Conservation (phyloP, 2,888 invertebrate species). For the Sympetrum striolatum region DNA sequence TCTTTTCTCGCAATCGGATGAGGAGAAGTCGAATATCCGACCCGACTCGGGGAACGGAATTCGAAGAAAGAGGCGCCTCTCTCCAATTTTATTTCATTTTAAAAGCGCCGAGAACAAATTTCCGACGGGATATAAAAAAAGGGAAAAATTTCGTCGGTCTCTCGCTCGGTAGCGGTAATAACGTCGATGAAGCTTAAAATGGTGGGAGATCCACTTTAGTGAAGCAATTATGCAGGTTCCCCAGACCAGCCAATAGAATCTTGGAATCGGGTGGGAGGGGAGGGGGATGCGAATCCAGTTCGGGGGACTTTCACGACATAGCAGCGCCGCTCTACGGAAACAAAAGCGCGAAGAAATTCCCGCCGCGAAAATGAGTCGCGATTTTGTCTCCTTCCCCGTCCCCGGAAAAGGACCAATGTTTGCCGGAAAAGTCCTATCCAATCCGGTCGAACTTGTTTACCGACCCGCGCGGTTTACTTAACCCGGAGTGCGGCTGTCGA, state of each 20-base stretch:
- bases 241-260: neutral
- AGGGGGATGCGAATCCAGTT: neutral
- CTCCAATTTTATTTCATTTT: too few species aligned
- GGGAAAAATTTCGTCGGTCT: neutral
- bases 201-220: neutral
- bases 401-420: too few species aligned
- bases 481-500: neutral
- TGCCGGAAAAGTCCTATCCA: too few species aligned
- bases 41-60: too few species aligned
- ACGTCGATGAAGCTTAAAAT: neutral
- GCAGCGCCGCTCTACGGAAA: neutral
- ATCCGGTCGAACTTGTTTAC: too few species aligned
- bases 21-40: too few species aligned
- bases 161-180: neutral
- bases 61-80: too few species aligned
- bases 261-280: neutral
- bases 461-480: neutral
- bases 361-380: neutral
- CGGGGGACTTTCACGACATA: neutral
- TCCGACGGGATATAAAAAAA: neutral
- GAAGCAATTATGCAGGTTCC: neutral
- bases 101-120: neutral
- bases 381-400: neutral
- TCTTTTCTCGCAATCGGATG: too few species aligned
- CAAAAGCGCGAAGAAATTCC: neutral